Evolutionary conservation across 2,888 invertebrate genomes (phyloP).

Genomic region (Chelonus formosanus): DNA sequence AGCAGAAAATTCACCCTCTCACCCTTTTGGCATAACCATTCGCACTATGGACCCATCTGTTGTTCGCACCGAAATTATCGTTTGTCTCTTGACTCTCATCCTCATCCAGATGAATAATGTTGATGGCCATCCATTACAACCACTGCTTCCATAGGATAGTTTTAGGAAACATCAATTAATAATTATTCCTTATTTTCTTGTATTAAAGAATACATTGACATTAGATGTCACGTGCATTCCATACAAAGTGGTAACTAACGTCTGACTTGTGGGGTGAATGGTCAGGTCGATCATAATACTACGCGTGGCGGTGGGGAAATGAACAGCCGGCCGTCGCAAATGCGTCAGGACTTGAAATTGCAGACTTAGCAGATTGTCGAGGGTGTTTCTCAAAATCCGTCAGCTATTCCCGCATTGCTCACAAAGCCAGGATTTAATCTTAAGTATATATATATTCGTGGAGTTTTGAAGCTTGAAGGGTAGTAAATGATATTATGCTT

Average conservation of each 20-base stretch:
- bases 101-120: too few species aligned
- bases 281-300: constrained; percentile 18
- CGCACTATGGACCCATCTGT: too few species aligned
- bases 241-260: constrained; percentile 7
- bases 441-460: constrained; percentile 16
- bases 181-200: too few species aligned
- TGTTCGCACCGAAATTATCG: too few species aligned
- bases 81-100: too few species aligned
- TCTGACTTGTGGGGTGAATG: constrained; percentile 31
- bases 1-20: constrained; percentile 3
- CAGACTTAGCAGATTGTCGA: constrained; percentile 22
- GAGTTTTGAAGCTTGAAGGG: neutral
- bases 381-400: constrained; percentile 2
- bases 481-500: neutral
- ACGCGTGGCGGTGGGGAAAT: constrained; percentile 35
- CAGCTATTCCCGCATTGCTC: constrained; percentile 6
- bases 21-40: neutral
- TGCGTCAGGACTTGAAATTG: constrained; percentile 21
- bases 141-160: too few species aligned
- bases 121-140: too few species aligned
- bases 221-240: constrained; percentile 22
- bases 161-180: too few species aligned
- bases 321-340: constrained; percentile 33
- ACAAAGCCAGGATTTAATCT: neutral
- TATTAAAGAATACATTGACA: too few species aligned